Evolutionary conservation across 1,140 invertebrate genomes (phyloP).

Genomic region (Lasaia peninsularis): DNA sequence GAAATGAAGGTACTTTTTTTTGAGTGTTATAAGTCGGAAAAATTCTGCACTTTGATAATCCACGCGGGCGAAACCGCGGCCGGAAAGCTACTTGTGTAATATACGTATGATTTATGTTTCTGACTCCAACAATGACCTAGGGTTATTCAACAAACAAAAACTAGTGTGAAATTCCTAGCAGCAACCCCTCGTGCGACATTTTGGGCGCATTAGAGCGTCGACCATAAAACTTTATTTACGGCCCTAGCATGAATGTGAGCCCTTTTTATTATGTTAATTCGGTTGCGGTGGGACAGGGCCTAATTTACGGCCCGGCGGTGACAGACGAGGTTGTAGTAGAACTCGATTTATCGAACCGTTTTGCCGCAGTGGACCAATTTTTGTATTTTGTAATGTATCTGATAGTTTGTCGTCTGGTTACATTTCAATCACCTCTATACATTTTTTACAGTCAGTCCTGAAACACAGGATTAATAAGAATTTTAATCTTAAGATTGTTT

Average conservation of each 20-base stretch:
- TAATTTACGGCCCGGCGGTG: constrained; percentile 40
- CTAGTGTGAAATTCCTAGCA: constrained; percentile 21
- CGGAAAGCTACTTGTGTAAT: no score
- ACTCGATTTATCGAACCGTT: constrained; percentile 27
- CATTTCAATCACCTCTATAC: no score
- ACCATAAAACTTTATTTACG: constrained; percentile 67
- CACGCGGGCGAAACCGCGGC: no score
- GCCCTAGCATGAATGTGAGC: constrained; percentile 42
- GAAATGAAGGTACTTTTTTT: no score
- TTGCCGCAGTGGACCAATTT: constrained; percentile 19
- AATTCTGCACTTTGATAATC: no score
- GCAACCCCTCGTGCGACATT: constrained; percentile 36
- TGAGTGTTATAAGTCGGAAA: no score
- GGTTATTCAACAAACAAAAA: constrained; percentile 21
- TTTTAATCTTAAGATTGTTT: no score
- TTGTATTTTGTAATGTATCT: background rate
- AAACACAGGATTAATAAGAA: no score
- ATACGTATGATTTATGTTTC: background rate
- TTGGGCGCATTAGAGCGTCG: constrained; percentile 46
- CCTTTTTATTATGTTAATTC: constrained; percentile 67
- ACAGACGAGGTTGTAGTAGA: constrained; percentile 27
- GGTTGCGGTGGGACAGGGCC: constrained; percentile 25
- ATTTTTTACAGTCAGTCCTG: no score
- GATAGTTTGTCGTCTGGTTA: background rate
- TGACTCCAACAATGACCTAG: background rate